Conservation (phyloP, 92 coral and sea anemone species). For the Palythoa grandiflora region DNA sequence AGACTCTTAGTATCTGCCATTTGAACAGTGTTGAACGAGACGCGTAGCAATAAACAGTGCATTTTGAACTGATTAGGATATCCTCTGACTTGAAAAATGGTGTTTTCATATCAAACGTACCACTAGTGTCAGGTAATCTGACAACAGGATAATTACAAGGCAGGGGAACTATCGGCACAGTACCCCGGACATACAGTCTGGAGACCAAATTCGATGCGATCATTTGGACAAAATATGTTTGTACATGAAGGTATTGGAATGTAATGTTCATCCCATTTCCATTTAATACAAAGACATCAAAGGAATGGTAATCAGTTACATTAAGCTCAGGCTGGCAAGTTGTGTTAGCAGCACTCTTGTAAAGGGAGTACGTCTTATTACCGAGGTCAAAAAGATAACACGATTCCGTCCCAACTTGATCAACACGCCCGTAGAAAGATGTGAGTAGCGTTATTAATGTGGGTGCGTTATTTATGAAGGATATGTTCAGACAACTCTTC, state of each 20-base stretch:
- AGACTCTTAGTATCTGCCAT: slow-evolving; percentile 56
- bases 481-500: slow-evolving; percentile 68
- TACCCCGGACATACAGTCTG: slow-evolving; percentile 24
- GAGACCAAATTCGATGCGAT: slow-evolving; percentile 72
- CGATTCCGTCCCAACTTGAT: slow-evolving; percentile 76
- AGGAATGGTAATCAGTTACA: slow-evolving; percentile 23
- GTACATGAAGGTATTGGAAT: slow-evolving; percentile 54
- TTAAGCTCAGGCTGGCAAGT: slow-evolving; percentile 60
- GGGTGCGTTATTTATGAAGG: slow-evolving; percentile 74
- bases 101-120: slow-evolving; percentile 20
- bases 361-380: slow-evolving; percentile 67
- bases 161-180: slow-evolving; percentile 59
- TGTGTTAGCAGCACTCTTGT: slow-evolving; percentile 61
- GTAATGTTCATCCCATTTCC: slow-evolving; percentile 40
- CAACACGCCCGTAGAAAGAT: slow-evolving; percentile 54
- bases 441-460: slow-evolving; percentile 50
- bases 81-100: slow-evolving; percentile 58
- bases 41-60: slow-evolving; percentile 68
- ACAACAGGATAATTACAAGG: slow-evolving; percentile 70
- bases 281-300: slow-evolving; percentile 34
- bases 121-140: slow-evolving; percentile 56
- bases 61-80: slow-evolving; percentile 66
- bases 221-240: slow-evolving; percentile 50
- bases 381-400: slow-evolving; percentile 82
- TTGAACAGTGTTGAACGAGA: slow-evolving; percentile 71